Evolutionary conservation across 2,113 vertebrate species (phyloP).

Genomic region (Aptenodytes patagonicus): DNA sequence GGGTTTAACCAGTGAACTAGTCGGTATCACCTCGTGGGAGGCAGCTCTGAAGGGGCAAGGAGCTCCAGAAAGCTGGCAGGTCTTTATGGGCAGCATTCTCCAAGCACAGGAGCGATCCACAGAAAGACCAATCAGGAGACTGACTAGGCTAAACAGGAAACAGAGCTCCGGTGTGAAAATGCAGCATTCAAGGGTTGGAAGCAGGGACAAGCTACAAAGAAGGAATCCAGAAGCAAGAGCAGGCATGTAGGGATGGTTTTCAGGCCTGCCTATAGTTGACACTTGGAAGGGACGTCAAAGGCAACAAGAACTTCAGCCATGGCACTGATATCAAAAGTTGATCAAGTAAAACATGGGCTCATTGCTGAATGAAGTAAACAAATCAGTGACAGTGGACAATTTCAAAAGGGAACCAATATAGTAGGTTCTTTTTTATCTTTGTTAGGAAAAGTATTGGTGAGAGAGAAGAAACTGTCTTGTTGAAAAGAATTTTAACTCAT

Average conservation of each 20-base stretch:
- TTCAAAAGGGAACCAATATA: not conserved
- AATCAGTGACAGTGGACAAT: not conserved
- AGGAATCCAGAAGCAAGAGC: not conserved
- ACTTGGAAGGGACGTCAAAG: not conserved
- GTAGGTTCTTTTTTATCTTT: not conserved
- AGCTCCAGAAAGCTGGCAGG: not conserved
- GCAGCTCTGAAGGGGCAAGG: not conserved
- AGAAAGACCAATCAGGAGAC: not conserved
- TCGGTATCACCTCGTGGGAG: not conserved
- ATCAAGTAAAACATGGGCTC: fast-evolving
- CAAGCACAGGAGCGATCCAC: not conserved
- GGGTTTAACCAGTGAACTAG: not conserved
- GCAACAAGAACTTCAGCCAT: not conserved
- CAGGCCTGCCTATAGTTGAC: not conserved
- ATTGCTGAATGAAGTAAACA: not conserved
- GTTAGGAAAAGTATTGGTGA: not conserved
- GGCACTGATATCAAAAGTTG: not conserved
- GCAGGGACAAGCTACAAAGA: not conserved
- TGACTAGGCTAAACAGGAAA: not conserved
- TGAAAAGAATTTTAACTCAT: not conserved
- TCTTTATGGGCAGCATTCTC: not conserved
- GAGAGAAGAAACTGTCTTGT: not conserved
- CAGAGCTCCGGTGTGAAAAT: not conserved
- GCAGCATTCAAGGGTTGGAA: not conserved
- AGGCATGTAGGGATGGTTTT: not conserved